phyloP scores from a whole-genome alignment of 2,888 invertebrate genomes.

The Cryptocephalus moraei region DNA sequence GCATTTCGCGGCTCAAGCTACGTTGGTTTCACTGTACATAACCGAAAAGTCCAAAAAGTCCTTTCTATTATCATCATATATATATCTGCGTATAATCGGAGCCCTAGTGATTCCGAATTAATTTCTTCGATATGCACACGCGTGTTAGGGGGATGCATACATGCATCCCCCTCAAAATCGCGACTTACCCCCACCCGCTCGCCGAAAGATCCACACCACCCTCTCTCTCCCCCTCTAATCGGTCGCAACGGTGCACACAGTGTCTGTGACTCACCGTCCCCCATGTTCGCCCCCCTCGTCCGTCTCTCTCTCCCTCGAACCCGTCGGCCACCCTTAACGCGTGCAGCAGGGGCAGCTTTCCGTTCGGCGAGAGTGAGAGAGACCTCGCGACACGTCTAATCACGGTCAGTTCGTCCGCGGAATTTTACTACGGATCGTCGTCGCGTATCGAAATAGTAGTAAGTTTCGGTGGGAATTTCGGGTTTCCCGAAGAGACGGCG shows the following conservation, averaged over 20 bases:
- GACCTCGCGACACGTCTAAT: slow-evolving; percentile 32
- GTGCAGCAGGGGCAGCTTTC: slow-evolving; percentile 25
- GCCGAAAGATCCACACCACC: slow-evolving; percentile 8
- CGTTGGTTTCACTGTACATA: too few relatives aligned
- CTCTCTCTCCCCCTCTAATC: slow-evolving; percentile 6
- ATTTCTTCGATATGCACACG: neutral
- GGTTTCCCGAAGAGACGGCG: too few relatives aligned
- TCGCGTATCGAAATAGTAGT: too few relatives aligned
- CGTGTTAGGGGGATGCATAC: neutral
- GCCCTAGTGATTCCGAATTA: too few relatives aligned
- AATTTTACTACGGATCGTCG: slow-evolving; percentile 17
- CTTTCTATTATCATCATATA: too few relatives aligned
- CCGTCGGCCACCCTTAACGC: slow-evolving; percentile 17
- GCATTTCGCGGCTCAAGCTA: too few relatives aligned
- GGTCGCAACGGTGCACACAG: slow-evolving; percentile 1
- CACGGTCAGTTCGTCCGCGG: slow-evolving; percentile 31
- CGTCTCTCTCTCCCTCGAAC: too few relatives aligned
- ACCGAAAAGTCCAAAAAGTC: too few relatives aligned
- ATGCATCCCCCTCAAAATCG: neutral
- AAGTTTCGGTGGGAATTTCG: too few relatives aligned
- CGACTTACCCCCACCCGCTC: slow-evolving; percentile 1
- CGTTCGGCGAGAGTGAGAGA: slow-evolving; percentile 21
- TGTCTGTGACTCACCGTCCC: slow-evolving; percentile 27
- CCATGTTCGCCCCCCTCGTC: slow-evolving; percentile 21
- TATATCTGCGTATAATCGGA: too few relatives aligned